Evolutionary conservation across 2,888 invertebrate genomes (phyloP), one percentile per base, ranked within the genome.

Genomic region (Eupithecia centaureata): DNA sequence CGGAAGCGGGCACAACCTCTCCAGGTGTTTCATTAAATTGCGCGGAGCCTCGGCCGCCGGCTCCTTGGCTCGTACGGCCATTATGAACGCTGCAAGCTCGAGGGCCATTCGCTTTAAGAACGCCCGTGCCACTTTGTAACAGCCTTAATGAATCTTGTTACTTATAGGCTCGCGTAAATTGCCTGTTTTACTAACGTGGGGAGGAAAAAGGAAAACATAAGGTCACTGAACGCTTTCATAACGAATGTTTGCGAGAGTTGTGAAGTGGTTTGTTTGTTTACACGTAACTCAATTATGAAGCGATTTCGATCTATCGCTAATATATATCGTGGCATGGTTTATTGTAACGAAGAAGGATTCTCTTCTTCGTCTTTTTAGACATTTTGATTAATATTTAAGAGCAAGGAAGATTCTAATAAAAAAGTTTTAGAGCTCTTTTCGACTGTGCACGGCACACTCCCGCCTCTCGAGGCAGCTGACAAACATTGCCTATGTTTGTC

Each of bases 41-140:
- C 85, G 88, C 86, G 88, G 89, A 90, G 85, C 88, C 88, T 86
- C 86, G 87, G 85, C 86, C 89, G 85, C 86, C 89, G 82, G 83
- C 88, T 88, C 88, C 86, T 86, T 87, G 84, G 82, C 89, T 88
- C 89, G 87, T 87, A 89, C 87, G 87, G 84, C 88, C 89, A 90
- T 93, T 92, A 92, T 91, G 91, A 91, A 87, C 81, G 90, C 88
- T 89, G 91, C 90, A 88, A 89, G 87, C 92, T 92, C 87, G 87
- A 92, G 92, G 86, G 92, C 91, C 91, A 92, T 92, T 92, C 92
- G 90, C 91, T 92, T 91, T 91, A 92, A 92, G 92, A 92, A 91
- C 91, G 90, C 86, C 87, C 82, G 90, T 86, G 89, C 91, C 89
- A 93, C 92, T 93, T 92, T 92, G 92, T 92, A 92, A 92, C 90